phyloP scores from a whole-genome alignment of 2,113 vertebrate genomes.

The Noctilio leporinus region DNA sequence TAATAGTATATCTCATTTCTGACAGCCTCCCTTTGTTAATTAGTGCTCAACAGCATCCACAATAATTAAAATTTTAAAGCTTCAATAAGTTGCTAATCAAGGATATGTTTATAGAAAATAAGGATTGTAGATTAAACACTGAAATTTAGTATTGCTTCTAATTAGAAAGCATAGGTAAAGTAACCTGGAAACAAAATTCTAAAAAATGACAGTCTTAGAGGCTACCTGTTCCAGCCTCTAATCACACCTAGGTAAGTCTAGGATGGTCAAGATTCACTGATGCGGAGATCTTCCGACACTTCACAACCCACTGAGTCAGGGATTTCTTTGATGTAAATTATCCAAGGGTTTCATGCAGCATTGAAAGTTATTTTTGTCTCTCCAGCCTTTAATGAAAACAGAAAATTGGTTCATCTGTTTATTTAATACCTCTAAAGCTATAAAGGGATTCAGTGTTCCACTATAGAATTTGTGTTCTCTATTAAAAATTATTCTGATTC shows the following conservation, averaged over 20 bases:
- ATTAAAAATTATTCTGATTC: conserved; percentile 14
- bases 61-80: conserved; percentile 52
- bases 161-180: background rate
- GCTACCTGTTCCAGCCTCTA: background rate
- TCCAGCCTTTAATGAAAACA: conserved; percentile 10
- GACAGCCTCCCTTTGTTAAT: conserved; percentile 45
- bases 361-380: background rate
- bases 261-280: background rate
- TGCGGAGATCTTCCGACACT: background rate
- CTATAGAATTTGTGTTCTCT: background rate
- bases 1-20: background rate
- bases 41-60: background rate
- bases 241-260: background rate
- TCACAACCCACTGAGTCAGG: background rate
- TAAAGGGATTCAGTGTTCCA: background rate
- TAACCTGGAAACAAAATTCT: conserved; percentile 4
- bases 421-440: background rate
- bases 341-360: background rate
- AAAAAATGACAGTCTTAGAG: background rate
- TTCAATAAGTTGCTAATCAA: conserved; percentile 17
- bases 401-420: background rate
- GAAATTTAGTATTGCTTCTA: conserved; percentile 34
- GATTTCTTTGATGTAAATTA: conserved; percentile 1
- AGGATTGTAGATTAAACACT: conserved; percentile 23
- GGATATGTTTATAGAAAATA: conserved; percentile 56